These are phyloP conservation scores for Nemopilema nomurai DNA, from an alignment of 30 jellyfish, hydroid and myxozoan species.

Conservation along the genomic window DNA sequence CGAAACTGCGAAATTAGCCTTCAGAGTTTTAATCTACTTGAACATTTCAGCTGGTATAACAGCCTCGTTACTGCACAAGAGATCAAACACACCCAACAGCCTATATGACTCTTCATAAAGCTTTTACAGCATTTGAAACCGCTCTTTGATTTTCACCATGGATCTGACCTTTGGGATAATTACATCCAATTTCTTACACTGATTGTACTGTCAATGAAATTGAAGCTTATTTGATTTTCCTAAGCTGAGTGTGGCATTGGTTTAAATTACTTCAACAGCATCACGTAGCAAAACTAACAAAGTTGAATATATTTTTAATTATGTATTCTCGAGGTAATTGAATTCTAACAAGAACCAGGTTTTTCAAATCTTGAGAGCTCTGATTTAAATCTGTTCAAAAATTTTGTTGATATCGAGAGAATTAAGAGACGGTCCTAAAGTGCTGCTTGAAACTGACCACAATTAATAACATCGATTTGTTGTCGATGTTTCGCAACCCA, in stretches of 20 bases:
- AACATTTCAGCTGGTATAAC: no score
- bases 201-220: not conserved
- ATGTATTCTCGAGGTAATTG: not conserved
- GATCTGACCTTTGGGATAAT: not conserved
- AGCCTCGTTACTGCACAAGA: no score
- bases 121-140: no score
- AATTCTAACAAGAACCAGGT: not conserved
- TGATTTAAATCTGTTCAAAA: not conserved
- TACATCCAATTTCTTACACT: not conserved
- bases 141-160: no score
- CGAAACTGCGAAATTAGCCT: no score
- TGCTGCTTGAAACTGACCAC: slow-evolving; percentile 26
- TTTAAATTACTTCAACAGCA: no score
- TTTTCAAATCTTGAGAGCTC: not conserved
- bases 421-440: slow-evolving; percentile 27
- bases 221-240: not conserved
- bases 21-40: no score
- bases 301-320: not conserved
- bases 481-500: slow-evolving; percentile 35
- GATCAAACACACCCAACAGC: no score
- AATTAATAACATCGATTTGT: slow-evolving; percentile 28
- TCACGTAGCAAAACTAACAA: not conserved
- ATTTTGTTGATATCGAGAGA: slow-evolving; percentile 33
- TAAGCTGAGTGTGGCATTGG: not conserved
- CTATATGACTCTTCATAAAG: no score